These are phyloP conservation scores for Ovis canadensis DNA, from an alignment of 2,113 vertebrate genomes.

Conservation along the genomic window DNA sequence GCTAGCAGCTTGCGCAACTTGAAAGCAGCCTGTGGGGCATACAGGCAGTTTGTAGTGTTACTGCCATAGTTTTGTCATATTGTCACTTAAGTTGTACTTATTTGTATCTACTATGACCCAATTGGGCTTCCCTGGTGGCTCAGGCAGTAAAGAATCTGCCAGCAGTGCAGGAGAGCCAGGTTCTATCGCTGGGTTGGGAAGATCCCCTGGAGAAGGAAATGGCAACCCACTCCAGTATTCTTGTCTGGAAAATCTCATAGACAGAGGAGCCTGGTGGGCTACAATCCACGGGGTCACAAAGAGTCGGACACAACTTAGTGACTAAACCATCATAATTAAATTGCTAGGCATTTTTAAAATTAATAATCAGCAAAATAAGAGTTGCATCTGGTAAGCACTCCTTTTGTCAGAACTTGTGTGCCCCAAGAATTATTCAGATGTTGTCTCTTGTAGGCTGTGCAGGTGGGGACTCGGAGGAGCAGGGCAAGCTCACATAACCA, in stretches of 20 bases:
- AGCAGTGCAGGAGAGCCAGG: accelerated
- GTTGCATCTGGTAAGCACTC: neutral
- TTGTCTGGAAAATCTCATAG: neutral
- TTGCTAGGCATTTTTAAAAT: neutral
- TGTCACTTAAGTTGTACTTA: neutral
- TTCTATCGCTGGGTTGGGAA: neutral
- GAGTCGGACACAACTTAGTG: neutral
- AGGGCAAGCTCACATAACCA: accelerated
- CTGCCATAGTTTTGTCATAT: neutral
- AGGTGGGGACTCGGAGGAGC: neutral
- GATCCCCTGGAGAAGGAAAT: neutral
- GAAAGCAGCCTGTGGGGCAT: neutral
- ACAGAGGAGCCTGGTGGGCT: neutral
- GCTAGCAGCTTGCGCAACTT: neutral
- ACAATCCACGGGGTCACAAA: neutral
- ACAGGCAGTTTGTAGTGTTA: neutral
- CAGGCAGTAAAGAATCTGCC: neutral
- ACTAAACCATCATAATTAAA: neutral
- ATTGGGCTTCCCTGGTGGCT: neutral
- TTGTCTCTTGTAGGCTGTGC: neutral
- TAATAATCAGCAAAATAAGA: neutral
- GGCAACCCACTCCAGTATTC: neutral
- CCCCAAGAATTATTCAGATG: neutral
- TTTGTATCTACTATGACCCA: neutral
- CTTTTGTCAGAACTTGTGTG: neutral